These are phyloP conservation scores for Lymantria dispar DNA, from an alignment of 2,888 invertebrate genomes.

Conservation along the genomic window DNA sequence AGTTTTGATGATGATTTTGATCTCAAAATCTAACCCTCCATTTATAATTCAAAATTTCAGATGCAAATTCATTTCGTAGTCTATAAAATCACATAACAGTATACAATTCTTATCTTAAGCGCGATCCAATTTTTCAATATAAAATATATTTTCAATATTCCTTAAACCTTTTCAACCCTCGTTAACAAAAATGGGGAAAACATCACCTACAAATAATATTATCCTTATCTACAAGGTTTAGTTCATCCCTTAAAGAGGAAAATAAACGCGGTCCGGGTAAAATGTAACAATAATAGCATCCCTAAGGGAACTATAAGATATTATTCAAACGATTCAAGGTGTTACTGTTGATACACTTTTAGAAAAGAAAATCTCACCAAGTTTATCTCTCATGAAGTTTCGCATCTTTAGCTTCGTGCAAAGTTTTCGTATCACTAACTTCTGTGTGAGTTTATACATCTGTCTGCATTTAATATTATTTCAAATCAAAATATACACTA, in stretches of 20 bases:
- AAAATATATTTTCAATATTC: background rate
- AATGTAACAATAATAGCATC: constrained; percentile 9
- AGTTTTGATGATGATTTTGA: too few relatives aligned
- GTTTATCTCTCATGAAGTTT: constrained; percentile 26
- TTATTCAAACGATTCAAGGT: constrained; percentile 30
- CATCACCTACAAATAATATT: constrained; percentile 4
- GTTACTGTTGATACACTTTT: constrained; percentile 20
- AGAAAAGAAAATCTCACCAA: constrained; percentile 22
- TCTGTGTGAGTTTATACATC: too few relatives aligned
- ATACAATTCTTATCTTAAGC: too few relatives aligned
- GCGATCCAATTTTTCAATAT: too few relatives aligned
- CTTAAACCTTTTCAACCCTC: constrained; percentile 9
- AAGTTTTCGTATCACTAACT: background rate
- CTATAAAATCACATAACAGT: too few relatives aligned
- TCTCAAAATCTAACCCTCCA: too few relatives aligned
- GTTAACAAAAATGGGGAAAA: constrained; percentile 7
- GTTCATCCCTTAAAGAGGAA: constrained; percentile 11
- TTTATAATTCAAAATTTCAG: too few relatives aligned
- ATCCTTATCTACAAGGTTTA: constrained; percentile 8
- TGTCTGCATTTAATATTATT: too few relatives aligned
- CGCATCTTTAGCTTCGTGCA: constrained; percentile 25
- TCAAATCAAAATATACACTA: background rate
- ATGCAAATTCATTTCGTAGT: too few relatives aligned
- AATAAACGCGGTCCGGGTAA: constrained; percentile 24
- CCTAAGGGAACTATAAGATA: constrained; percentile 13